Evolutionary conservation across 2,797 vertebrate genomes (phyloP).

Genomic region (Tolypeutes matacus): DNA sequence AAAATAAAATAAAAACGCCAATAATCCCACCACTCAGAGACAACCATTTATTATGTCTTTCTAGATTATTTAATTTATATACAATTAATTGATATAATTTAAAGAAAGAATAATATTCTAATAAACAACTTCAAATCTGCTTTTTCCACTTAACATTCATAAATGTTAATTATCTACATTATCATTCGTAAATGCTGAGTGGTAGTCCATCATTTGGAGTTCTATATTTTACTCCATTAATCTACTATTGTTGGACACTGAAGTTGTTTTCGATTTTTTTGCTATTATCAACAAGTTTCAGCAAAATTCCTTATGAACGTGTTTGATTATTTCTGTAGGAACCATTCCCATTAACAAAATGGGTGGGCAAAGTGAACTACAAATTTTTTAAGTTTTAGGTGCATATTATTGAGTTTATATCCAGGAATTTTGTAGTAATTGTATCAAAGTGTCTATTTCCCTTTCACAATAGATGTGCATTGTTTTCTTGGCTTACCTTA

Average conservation of each 20-base stretch:
- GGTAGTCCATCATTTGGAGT: neutral
- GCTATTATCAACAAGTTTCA: neutral
- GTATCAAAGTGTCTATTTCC: neutral
- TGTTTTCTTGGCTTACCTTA: neutral
- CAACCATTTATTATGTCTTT: conserved; percentile 39
- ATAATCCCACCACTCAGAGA: neutral
- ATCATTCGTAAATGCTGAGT: neutral
- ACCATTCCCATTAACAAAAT: neutral
- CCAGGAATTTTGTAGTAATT: neutral
- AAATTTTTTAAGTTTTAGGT: conserved; percentile 15
- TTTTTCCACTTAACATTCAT: neutral
- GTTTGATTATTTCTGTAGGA: neutral
- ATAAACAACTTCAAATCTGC: neutral
- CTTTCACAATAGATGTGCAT: neutral
- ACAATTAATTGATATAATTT: neutral
- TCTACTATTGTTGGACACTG: neutral
- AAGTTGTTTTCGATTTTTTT: neutral
- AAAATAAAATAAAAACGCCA: conserved; percentile 27
- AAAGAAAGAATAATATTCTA: neutral
- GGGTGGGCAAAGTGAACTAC: neutral
- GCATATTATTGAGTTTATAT: neutral
- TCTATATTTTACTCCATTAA: conserved; percentile 11
- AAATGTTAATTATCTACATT: neutral
- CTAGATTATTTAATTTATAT: neutral
- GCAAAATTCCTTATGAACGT: neutral